Evolutionary conservation across 2,113 vertebrate genomes (phyloP).

Genomic region (Benitochromis conjunctus): DNA sequence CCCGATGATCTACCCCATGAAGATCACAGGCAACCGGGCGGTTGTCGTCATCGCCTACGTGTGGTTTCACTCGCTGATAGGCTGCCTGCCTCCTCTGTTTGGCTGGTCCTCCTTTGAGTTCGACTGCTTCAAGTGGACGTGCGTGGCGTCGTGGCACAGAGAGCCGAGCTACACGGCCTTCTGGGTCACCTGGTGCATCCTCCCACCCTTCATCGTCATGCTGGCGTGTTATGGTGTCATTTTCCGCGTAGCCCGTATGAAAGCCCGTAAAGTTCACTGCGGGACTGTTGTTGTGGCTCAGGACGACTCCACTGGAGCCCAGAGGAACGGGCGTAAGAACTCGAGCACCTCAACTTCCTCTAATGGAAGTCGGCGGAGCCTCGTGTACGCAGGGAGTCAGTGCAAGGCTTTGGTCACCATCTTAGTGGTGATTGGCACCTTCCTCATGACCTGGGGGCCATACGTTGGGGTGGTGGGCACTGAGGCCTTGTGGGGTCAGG

Average conservation of each 20-base stretch:
- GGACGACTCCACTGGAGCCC: slow-evolving; percentile 67
- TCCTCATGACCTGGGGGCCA: slow-evolving; percentile 91
- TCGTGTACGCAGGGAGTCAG: slow-evolving; percentile 94
- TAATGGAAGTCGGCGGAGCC: slow-evolving; percentile 84
- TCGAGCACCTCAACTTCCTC: slow-evolving; percentile 93
- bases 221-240: slow-evolving; percentile 92
- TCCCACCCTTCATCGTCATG: slow-evolving; percentile 87
- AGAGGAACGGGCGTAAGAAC: slow-evolving; percentile 86
- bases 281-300: slow-evolving; percentile 81
- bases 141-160: slow-evolving; percentile 91
- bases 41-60: slow-evolving; percentile 88
- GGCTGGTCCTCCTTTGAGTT: slow-evolving; percentile 96
- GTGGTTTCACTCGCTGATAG: slow-evolving; percentile 92
- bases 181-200: slow-evolving; percentile 91
- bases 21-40: slow-evolving; percentile 94
- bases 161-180: slow-evolving; percentile 87
- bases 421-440: slow-evolving; percentile 92
- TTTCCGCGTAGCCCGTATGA: slow-evolving; percentile 93
- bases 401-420: slow-evolving; percentile 97
- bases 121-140: slow-evolving; percentile 95
- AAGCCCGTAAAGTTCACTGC: slow-evolving; percentile 95
- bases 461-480: slow-evolving; percentile 89
- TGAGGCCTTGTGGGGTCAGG: slow-evolving; percentile 90
- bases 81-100: slow-evolving; percentile 92
- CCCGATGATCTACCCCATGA: slow-evolving; percentile 98